A percentile compares a stretch with the other conserved stretches of the same genome.
Conservation (phyloP, 2,888 invertebrate genomes). For the Rhyacophila evoluta region DNA sequence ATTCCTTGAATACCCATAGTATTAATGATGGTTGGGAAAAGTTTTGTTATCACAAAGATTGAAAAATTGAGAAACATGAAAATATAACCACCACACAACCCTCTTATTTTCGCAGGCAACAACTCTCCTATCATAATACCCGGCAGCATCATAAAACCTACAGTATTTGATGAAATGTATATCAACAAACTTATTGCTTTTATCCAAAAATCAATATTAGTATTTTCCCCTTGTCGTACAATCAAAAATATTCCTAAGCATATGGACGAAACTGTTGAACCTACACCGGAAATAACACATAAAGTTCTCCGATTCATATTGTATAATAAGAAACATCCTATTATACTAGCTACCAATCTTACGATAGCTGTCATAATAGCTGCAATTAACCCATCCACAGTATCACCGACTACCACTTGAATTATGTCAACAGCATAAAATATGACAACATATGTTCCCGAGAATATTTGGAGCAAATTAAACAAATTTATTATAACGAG, state of each 20-base stretch:
- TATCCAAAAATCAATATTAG: conserved; percentile 60
- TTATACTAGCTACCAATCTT: conserved; percentile 73
- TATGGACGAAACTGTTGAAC: conserved; percentile 75
- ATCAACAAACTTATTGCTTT: conserved; percentile 69
- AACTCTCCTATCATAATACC: conserved; percentile 83
- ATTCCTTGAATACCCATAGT: conserved; percentile 75
- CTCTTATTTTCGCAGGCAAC: conserved; percentile 79
- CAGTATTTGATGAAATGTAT: conserved; percentile 80
- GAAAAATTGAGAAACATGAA: conserved; percentile 79
- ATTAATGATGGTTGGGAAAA: conserved; percentile 74
- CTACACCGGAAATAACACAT: conserved; percentile 75
- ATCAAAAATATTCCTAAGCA: conserved; percentile 70
- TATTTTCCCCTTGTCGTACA: conserved; percentile 59
- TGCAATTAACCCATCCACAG: conserved; percentile 68
- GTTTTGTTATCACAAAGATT: conserved; percentile 77
- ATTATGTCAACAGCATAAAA: conserved; percentile 84
- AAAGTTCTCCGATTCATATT: conserved; percentile 75
- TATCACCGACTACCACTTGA: conserved; percentile 69
- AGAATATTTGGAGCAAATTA: conserved; percentile 78
- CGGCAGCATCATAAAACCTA: conserved; percentile 80
- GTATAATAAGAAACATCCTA: conserved; percentile 76
- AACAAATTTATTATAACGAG: conserved; percentile 79
- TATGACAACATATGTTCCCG: conserved; percentile 82
- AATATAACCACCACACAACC: conserved; percentile 79
- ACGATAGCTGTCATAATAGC: conserved; percentile 79